Base-by-base conservation (phyloP, 2,113 vertebrate species). In the Centropus unirufus region DNA sequence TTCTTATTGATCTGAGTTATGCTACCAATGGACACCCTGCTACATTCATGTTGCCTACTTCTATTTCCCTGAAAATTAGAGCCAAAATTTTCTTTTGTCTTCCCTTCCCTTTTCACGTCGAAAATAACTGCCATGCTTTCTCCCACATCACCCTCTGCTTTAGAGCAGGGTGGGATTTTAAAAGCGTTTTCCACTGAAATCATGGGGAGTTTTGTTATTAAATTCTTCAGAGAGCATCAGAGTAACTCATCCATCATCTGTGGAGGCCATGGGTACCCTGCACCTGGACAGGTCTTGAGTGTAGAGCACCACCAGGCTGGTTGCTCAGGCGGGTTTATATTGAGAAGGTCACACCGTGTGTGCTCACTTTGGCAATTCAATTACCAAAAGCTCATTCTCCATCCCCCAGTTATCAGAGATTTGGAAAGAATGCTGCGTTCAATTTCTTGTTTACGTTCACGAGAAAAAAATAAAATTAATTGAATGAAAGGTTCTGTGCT, bases 271-370 rank as follows among this genome's bases (percentile, higher is more conserved):
- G 49, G n/a, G 23, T 49, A 59, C 36, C 22, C 52, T n/a, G 34
- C n/a, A 17, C 30, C 26, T n/a, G 74, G 61, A 17, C 1, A 7
- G 40, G 18, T 42, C 3, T 1, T 8, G 47, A 3, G 1, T 18
- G 74, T 29, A 42, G 59, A 73, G 40, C 52, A n/a, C 19, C 39
- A 9, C 34, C 29, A n/a, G 44, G 13, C 26, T 10, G 12, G 9
- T 20, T 47, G 32, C 40, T 83, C 10, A 11, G 47, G 47, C 0
- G 0, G 12, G 7, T 44, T 69, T 19, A 2, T 30, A 5, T 42
- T 24, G 34, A 72, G 61, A 40, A 59, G 9, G 12, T 87, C 68
- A 52, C 32, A 18, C 32, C 18, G n/a, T 2, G 0, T 40, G 8
- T 2, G 0, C 36, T 82, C 3, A 2, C 32, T 62, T 66, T 67